These are phyloP conservation scores for Theonella swinhoei DNA, from an alignment of 37 sponge, comb jelly and placozoan species.

Conservation along the genomic window DNA sequence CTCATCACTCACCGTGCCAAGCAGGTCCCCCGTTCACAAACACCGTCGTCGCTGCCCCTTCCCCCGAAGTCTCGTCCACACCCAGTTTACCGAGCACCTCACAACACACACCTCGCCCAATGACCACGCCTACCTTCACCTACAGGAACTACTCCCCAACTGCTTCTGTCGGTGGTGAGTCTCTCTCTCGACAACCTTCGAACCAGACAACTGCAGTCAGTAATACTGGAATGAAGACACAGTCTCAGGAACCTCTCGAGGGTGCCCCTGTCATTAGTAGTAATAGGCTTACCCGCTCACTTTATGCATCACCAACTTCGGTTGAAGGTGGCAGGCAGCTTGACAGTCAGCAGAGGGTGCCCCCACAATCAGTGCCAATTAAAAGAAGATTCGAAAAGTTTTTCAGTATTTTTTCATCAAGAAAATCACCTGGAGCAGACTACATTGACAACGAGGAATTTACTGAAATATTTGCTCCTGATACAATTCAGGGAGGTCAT, in stretches of 20 bases:
- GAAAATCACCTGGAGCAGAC: neutral
- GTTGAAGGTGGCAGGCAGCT: neutral
- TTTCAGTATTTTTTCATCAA: neutral
- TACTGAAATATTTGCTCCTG: conserved; percentile 17
- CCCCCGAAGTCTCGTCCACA: neutral
- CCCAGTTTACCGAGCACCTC: neutral
- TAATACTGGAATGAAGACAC: too few species aligned
- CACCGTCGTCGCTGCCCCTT: neutral
- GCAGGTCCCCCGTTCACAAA: neutral
- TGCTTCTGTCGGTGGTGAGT: conserved; percentile 45
- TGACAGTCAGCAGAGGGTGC: too few species aligned
- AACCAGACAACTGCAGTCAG: too few species aligned
- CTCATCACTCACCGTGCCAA: neutral
- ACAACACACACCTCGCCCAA: neutral
- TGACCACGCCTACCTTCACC: neutral
- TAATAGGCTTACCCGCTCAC: neutral
- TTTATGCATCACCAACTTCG: neutral
- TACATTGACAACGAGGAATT: conserved; percentile 16
- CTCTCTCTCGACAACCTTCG: neutral
- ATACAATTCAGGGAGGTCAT: neutral
- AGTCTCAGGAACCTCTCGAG: too few species aligned
- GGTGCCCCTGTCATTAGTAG: neutral
- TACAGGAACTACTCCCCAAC: conserved; percentile 62
- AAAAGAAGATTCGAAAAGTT: neutral
- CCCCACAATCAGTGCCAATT: neutral